These are phyloP conservation scores for Pseudonaja textilis DNA, from an alignment of 2,113 vertebrate genomes.

Conservation along the genomic window DNA sequence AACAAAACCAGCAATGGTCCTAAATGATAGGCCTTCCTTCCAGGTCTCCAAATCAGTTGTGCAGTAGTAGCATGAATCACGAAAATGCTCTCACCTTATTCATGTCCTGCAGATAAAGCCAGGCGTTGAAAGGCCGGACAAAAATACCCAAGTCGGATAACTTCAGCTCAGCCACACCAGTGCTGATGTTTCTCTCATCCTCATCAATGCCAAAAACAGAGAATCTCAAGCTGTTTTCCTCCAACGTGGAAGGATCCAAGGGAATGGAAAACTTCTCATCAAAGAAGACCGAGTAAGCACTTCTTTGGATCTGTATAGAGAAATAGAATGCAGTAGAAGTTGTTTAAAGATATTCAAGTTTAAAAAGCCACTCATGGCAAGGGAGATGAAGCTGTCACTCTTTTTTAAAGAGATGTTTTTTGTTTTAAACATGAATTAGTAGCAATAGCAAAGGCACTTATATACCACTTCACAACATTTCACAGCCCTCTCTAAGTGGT, in stretches of 20 bases:
- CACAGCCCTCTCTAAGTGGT: not conserved
- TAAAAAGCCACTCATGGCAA: not conserved
- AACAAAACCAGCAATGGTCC: not conserved
- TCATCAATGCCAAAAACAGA: conserved; percentile 86
- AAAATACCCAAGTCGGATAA: conserved; percentile 88
- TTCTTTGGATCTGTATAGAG: conserved; percentile 81
- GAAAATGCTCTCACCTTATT: conserved; percentile 77
- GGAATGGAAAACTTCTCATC: conserved; percentile 89
- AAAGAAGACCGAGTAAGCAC: conserved; percentile 85
- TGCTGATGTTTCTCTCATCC: conserved; percentile 85
- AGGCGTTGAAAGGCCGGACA: conserved; percentile 85
- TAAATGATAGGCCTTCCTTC: not conserved
- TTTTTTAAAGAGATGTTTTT: not conserved
- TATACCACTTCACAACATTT: not conserved
- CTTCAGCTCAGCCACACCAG: conserved; percentile 88
- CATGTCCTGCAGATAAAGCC: conserved; percentile 95
- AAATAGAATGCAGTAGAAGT: not conserved
- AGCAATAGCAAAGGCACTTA: not conserved
- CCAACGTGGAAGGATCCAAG: conserved; percentile 77
- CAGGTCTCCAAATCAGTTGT: not conserved
- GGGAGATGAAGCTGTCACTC: not conserved
- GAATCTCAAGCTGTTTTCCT: conserved; percentile 88
- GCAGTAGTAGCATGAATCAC: not conserved
- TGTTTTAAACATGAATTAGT: not conserved
- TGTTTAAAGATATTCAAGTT: not conserved